These are phyloP conservation scores for Pyralis farinalis DNA, from an alignment of 2,888 invertebrate genomes.

Conservation along the genomic window DNA sequence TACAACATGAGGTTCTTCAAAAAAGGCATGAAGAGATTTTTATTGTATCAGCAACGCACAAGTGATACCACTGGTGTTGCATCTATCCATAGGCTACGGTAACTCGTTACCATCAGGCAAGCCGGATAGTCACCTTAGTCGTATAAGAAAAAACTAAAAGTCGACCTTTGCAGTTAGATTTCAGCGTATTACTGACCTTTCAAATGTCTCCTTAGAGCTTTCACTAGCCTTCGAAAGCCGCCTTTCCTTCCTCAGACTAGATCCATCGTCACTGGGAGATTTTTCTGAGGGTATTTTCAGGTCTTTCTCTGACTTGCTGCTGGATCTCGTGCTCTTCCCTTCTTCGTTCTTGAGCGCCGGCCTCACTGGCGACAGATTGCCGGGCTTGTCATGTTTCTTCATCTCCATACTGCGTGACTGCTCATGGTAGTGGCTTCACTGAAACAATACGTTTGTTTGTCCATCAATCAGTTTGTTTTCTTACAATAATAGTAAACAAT, in stretches of 20 bases:
- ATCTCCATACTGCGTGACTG: constrained; percentile 64
- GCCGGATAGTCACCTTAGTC: too few species aligned
- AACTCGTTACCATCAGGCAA: too few species aligned
- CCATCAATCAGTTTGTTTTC: too few species aligned
- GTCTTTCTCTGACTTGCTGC: constrained; percentile 63
- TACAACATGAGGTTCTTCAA: too few species aligned
- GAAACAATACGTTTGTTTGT: constrained; percentile 21
- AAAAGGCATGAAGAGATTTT: too few species aligned
- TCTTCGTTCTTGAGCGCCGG: constrained; percentile 51
- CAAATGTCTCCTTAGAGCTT: constrained; percentile 63
- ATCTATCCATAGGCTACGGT: too few species aligned
- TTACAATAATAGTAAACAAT: too few species aligned
- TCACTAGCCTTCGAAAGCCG: constrained; percentile 58
- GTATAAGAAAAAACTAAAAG: too few species aligned
- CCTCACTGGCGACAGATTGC: constrained; percentile 66
- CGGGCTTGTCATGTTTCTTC: constrained; percentile 68
- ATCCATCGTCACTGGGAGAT: constrained; percentile 55
- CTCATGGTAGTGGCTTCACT: constrained; percentile 54
- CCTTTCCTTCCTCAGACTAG: constrained; percentile 40
- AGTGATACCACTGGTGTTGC: too few species aligned
- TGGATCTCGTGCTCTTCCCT: constrained; percentile 49
- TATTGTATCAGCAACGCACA: too few species aligned
- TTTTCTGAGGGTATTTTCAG: constrained; percentile 59
- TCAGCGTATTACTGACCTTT: constrained; percentile 59
- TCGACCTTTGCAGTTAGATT: too few species aligned